Conservation (phyloP, 2,888 invertebrate genomes). For the Epistrophe grossulariae region DNA sequence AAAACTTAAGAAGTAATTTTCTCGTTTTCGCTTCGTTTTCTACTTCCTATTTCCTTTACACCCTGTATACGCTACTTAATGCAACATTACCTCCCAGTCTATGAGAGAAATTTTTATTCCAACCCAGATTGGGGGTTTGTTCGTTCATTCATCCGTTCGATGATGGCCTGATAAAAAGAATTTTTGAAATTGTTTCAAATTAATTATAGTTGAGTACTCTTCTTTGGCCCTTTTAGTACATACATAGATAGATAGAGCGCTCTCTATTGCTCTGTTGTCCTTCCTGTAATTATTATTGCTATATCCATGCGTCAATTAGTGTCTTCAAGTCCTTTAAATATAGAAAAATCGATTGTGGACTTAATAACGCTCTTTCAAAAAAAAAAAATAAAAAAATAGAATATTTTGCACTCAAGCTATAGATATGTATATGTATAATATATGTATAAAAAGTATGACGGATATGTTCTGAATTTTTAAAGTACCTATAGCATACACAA, state of each 20-base stretch:
- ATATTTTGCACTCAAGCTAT: not conserved
- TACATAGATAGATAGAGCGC: not conserved
- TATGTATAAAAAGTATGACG: not conserved
- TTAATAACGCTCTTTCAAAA: not conserved
- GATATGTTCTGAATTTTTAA: conserved; percentile 20
- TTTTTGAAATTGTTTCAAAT: conserved; percentile 62
- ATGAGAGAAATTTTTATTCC: not conserved
- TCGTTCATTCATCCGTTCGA: conserved; percentile 51
- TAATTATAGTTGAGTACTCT: conserved; percentile 61
- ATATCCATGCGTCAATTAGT: conserved; percentile 59
- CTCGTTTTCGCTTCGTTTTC: too few species aligned
- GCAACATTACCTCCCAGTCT: not conserved
- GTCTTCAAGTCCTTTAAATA: conserved; percentile 46
- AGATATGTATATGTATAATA: not conserved
- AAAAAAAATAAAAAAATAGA: too few species aligned
- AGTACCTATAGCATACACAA: not conserved
- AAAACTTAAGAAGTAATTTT: too few species aligned
- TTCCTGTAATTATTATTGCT: conserved; percentile 45
- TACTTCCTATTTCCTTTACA: too few species aligned
- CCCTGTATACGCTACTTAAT: not conserved
- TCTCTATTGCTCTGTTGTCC: not conserved
- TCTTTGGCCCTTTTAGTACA: conserved; percentile 1
- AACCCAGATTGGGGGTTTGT: not conserved
- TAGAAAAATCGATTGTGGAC: conserved; percentile 15
- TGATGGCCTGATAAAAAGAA: conserved; percentile 51